phyloP scores from a whole-genome alignment of 2,888 invertebrate species.

The Dicycla oo region DNA sequence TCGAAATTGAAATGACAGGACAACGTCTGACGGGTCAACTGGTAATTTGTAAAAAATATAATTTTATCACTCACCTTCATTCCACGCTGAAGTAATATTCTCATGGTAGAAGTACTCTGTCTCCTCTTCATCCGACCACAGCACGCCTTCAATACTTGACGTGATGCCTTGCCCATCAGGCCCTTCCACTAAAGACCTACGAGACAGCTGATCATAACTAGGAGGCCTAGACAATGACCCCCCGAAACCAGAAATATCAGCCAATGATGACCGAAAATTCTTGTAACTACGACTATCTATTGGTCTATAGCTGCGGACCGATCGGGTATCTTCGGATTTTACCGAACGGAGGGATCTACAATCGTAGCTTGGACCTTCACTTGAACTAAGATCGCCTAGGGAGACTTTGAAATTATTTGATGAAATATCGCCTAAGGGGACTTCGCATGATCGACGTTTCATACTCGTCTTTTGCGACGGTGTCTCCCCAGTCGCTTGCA shows the following conservation, averaged over 20 bases:
- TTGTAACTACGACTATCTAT: slow-evolving; percentile 87
- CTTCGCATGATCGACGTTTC: slow-evolving; percentile 87
- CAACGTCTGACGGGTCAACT: no score
- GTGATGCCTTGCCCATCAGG: slow-evolving; percentile 82
- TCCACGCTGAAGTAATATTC: slow-evolving; percentile 87
- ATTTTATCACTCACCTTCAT: slow-evolving; percentile 82
- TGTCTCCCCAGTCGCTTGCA: slow-evolving; percentile 87
- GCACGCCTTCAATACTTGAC: slow-evolving; percentile 89
- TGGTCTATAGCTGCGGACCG: slow-evolving; percentile 81
- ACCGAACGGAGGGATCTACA: slow-evolving; percentile 82
- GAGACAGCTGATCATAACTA: slow-evolving; percentile 86
- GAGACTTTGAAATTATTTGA: slow-evolving; percentile 88
- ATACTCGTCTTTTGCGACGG: slow-evolving; percentile 87
- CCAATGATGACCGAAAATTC: slow-evolving; percentile 85
- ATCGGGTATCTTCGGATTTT: slow-evolving; percentile 82
- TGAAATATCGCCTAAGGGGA: slow-evolving; percentile 86
- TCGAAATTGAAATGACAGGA: no score
- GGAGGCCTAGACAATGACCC: slow-evolving; percentile 82
- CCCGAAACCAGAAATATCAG: slow-evolving; percentile 78
- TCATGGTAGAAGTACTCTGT: slow-evolving; percentile 89
- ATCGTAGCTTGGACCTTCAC: slow-evolving; percentile 80
- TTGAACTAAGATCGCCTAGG: slow-evolving; percentile 81
- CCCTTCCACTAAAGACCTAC: slow-evolving; percentile 85
- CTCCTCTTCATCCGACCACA: slow-evolving; percentile 90
- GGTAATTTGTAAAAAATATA: no score